Conservation (phyloP, 2,797 vertebrate genomes). For the Denticeps clupeoides region DNA sequence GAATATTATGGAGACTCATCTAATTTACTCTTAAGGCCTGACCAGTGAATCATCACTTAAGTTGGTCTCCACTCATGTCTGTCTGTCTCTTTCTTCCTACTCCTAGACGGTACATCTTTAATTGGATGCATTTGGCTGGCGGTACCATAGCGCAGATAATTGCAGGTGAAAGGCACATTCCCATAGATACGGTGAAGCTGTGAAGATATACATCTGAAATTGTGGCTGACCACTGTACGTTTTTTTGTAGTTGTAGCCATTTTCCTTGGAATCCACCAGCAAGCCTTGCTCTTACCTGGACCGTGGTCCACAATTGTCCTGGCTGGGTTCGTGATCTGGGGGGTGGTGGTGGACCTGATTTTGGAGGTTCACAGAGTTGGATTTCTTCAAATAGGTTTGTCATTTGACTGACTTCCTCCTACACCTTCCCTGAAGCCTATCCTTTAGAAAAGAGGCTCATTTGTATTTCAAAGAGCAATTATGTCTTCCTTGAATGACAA, state of each 20-base stretch:
- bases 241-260: slow-evolving; percentile 57
- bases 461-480: neutral
- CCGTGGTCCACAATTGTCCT: slow-evolving; percentile 62
- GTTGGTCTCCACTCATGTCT: neutral
- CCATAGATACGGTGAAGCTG: neutral
- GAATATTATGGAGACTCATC: neutral
- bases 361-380: slow-evolving; percentile 64
- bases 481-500: slow-evolving; percentile 1
- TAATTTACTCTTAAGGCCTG: neutral
- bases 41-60: neutral
- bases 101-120: slow-evolving; percentile 68
- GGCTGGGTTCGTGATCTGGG: slow-evolving; percentile 70
- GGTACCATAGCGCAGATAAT: slow-evolving; percentile 66
- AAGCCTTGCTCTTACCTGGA: slow-evolving; percentile 60
- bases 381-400: slow-evolving; percentile 55
- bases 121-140: slow-evolving; percentile 68
- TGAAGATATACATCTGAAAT: neutral
- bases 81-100: neutral
- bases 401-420: neutral
- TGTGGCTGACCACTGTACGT: neutral
- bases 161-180: slow-evolving; percentile 51
- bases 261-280: slow-evolving; percentile 71
- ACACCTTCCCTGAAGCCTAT: neutral
- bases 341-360: slow-evolving; percentile 57
- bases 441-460: neutral